These are phyloP conservation scores for Lophura nycthemera DNA, from an alignment of 2,113 vertebrate species.

Conservation along the genomic window DNA sequence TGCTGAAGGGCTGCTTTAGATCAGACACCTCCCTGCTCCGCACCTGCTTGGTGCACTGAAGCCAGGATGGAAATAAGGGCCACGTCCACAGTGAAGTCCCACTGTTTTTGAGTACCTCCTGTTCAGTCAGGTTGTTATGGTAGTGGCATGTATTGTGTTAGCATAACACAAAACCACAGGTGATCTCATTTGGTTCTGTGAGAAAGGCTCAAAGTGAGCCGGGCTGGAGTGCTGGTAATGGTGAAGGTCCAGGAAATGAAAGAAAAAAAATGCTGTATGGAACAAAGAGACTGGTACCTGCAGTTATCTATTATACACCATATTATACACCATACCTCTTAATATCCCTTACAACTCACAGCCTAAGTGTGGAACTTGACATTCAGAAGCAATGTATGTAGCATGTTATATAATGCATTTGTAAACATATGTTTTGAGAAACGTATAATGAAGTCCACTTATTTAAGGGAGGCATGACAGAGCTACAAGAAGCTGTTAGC, in stretches of 20 bases:
- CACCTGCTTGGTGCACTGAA: background rate
- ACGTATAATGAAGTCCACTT: background rate
- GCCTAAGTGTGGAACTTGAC: background rate
- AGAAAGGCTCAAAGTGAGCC: background rate
- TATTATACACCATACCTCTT: background rate
- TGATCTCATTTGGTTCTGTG: background rate
- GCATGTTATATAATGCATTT: too few species aligned
- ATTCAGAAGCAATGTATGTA: background rate
- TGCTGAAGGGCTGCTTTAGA: background rate
- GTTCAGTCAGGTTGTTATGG: background rate
- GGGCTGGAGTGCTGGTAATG: background rate
- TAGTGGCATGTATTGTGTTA: background rate
- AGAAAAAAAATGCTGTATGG: background rate
- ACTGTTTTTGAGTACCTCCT: background rate
- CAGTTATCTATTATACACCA: background rate
- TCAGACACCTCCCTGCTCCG: background rate
- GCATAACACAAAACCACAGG: background rate
- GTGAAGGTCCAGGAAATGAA: background rate
- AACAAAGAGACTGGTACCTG: background rate
- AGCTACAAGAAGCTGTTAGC: slow-evolving; percentile 16
- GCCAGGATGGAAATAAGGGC: background rate
- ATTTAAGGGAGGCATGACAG: background rate
- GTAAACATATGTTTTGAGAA: too few species aligned
- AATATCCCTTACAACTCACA: background rate
- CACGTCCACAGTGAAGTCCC: background rate